A percentile compares a stretch with the other conserved stretches of the same genome.
Conservation (phyloP, 1,140 invertebrate genomes). For the Chymomyza costata region DNA sequence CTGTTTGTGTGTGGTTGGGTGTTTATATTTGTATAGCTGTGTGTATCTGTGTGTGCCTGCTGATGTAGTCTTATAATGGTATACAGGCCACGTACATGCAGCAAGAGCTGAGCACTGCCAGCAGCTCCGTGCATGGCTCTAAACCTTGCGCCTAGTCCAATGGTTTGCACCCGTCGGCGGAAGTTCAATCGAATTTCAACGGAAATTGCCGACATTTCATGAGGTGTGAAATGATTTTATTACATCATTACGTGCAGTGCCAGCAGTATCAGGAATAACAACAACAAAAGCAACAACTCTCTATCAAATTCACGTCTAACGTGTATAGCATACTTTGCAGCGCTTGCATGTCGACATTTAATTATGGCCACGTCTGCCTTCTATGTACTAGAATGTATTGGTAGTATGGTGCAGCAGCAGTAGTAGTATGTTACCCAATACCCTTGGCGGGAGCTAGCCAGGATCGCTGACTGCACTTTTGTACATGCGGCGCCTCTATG, state of each 20-base stretch:
- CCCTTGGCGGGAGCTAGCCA: no score
- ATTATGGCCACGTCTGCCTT: slow-evolving; percentile 65
- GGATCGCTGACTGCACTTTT: no score
- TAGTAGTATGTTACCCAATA: no score
- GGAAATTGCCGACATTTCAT: slow-evolving; percentile 74
- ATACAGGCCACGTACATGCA: slow-evolving; percentile 70
- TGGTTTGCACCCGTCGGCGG: slow-evolving; percentile 27
- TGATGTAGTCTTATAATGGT: slow-evolving; percentile 50
- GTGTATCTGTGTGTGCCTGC: slow-evolving; percentile 14
- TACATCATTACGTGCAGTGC: slow-evolving; percentile 71
- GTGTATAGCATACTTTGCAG: slow-evolving; percentile 31
- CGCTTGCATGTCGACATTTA: slow-evolving; percentile 65
- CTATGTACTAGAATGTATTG: no score
- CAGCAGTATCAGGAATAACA: no score
- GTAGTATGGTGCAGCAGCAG: no score
- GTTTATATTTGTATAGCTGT: slow-evolving; percentile 12
- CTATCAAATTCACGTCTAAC: neutral
- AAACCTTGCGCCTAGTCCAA: slow-evolving; percentile 53
- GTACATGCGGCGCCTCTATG: no score
- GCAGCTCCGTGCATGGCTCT: no score
- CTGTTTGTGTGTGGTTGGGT: slow-evolving; percentile 4
- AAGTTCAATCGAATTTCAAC: slow-evolving; percentile 73
- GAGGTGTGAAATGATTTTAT: slow-evolving; percentile 75
- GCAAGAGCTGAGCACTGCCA: slow-evolving; percentile 11
- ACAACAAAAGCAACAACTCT: slow-evolving; percentile 22